Evolutionary conservation across 1,140 invertebrate genomes (phyloP), one percentile per base, ranked within the genome.

Genomic region (Dreissena rostriformis): DNA sequence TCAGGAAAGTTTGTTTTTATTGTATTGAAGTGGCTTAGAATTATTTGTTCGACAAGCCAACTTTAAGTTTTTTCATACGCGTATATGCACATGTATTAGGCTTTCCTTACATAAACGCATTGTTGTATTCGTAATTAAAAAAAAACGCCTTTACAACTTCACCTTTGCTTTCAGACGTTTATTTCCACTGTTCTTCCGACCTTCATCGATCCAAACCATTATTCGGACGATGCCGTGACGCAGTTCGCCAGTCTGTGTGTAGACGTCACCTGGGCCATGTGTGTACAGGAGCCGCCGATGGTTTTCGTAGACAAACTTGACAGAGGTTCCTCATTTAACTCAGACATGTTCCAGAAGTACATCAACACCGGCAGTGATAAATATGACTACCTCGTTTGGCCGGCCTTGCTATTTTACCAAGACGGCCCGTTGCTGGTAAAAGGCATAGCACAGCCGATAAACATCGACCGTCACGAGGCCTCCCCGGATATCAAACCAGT

Each of bases 261-360:
- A 14, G 82, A 84, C 11, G 63, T 84, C 24, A 28, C 74, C 11
- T 84, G 82, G 82, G 61, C 57, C 0, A 84, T 84, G 82, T 77
- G 82, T 28, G 49, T 84, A n/a, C 82, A 84, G 53, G 82, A 84
- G n/a, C 82, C 74, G 12, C 82, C 82, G 39, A 70, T 84, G 73
- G 55, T 53, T 0, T 84, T 84, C 49, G 15, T 84, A 61, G 74
- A 78, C n/a, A 84, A 72, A 53, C 39, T 84, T 2, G 68, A 77
- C 22, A 57, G 75, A 63, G 75, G 75, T 17, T 26, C 73, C 15
- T 53, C 68, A 10, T 77, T 84, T 22, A 68, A 84, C 39, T 26
- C 51, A 15, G 68, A 84, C 26, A 29, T 5, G 17, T 84, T 84
- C 55, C 66, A 57, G n/a, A 77, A 78, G 61, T 84, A 84, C 57